Percentiles rank a stretch among this genome's conserved stretches.
phyloP scores from a whole-genome alignment of 2,888 invertebrate species.

The Pseudoips prasinana region DNA sequence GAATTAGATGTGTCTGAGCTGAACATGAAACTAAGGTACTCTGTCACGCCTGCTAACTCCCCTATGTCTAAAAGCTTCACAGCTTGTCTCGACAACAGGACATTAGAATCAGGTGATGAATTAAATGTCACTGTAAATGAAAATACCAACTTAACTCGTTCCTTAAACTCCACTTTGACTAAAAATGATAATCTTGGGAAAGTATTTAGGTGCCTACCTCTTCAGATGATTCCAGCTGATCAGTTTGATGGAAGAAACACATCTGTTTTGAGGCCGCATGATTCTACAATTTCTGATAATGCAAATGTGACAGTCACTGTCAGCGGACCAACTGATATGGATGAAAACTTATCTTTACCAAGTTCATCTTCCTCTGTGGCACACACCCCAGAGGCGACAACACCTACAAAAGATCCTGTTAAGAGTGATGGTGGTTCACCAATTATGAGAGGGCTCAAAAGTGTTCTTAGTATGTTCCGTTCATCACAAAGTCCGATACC shows the following conservation, averaged over 20 bases:
- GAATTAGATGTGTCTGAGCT: slow-evolving; percentile 70
- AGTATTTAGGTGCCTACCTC: slow-evolving; percentile 53
- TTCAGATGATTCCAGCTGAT: slow-evolving; percentile 52
- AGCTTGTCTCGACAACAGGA: slow-evolving; percentile 47
- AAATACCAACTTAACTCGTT: slow-evolving; percentile 52
- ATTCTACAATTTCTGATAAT: slow-evolving; percentile 34
- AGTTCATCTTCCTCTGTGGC: slow-evolving; percentile 59
- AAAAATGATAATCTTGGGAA: slow-evolving; percentile 50
- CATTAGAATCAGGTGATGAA: slow-evolving; percentile 41
- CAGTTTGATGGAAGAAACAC: slow-evolving; percentile 40
- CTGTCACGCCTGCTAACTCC: slow-evolving; percentile 63
- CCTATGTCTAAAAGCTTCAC: slow-evolving; percentile 72
- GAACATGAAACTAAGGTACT: slow-evolving; percentile 72
- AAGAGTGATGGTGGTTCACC: slow-evolving; percentile 63
- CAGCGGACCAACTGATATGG: slow-evolving; percentile 42
- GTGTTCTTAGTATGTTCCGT: slow-evolving; percentile 70
- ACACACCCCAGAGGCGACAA: slow-evolving; percentile 67
- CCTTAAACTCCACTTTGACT: slow-evolving; percentile 55
- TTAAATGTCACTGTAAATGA: slow-evolving; percentile 43
- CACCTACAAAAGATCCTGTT: slow-evolving; percentile 62
- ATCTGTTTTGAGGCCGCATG: slow-evolving; percentile 43
- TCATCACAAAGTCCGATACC: slow-evolving; percentile 70
- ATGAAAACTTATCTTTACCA: slow-evolving; percentile 58
- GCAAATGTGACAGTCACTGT: slow-evolving; percentile 50
- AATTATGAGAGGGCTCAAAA: slow-evolving; percentile 69